A percentile compares a stretch with the other conserved stretches of the same genome.
These are phyloP conservation scores for Samia ricini DNA, from an alignment of 1,140 invertebrate species.

Conservation along the genomic window DNA sequence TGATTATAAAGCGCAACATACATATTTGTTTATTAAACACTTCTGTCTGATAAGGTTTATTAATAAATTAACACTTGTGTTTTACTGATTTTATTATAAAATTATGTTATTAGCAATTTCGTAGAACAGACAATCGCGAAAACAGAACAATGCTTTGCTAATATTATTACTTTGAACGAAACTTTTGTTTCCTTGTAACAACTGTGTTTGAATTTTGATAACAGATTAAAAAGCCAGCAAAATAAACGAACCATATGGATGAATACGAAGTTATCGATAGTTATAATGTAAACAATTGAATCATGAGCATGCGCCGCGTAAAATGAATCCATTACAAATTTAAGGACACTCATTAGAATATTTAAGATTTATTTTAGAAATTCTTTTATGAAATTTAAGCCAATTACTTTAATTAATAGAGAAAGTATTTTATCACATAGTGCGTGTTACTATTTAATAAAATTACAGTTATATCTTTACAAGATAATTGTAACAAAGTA, in stretches of 20 bases:
- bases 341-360: slow-evolving; percentile 6
- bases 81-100: not conserved
- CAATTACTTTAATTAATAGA: no score
- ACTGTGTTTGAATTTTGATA: not conserved
- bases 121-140: not conserved
- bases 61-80: not conserved
- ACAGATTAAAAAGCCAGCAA: not conserved
- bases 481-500: no score
- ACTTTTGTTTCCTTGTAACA: not conserved
- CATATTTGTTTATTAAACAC: not conserved
- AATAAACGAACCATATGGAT: slow-evolving; percentile 46
- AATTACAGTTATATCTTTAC: no score
- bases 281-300: slow-evolving; percentile 65
- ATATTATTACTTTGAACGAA: not conserved
- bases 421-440: no score
- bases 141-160: not conserved
- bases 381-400: no score
- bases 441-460: no score
- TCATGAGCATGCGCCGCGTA: slow-evolving; percentile 30
- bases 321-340: slow-evolving; percentile 20
- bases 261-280: slow-evolving; percentile 38
- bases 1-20: not conserved
- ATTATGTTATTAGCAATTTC: not conserved
- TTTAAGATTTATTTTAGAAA: no score
- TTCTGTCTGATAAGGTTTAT: not conserved